These are phyloP conservation scores for Anolis apletophallus DNA, from an alignment of 2,797 vertebrate genomes.

Conservation along the genomic window DNA sequence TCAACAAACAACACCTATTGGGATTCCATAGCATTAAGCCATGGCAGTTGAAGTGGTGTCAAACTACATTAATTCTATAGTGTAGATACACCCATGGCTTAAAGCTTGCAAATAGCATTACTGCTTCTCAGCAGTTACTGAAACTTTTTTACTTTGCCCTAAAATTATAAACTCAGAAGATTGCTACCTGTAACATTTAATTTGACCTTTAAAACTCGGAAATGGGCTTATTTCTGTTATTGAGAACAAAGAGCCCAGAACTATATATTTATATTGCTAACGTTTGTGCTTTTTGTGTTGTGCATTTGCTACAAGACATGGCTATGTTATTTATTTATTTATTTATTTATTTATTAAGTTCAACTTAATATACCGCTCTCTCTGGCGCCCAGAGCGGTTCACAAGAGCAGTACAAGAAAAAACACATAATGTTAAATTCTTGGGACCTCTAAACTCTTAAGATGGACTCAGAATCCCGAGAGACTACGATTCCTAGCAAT, in stretches of 20 bases:
- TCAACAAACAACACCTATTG: too few species aligned
- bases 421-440: too few species aligned
- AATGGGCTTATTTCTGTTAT: not conserved
- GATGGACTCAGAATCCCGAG: not conserved
- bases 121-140: not conserved
- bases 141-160: not conserved
- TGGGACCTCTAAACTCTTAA: not conserved
- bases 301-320: not conserved
- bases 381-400: too few species aligned
- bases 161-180: not conserved
- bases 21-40: too few species aligned
- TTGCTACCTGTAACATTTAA: not conserved
- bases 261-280: not conserved
- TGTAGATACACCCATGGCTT: too few species aligned
- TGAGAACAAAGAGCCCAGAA: not conserved
- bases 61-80: too few species aligned
- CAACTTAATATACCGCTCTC: too few species aligned
- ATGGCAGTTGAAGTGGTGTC: too few species aligned
- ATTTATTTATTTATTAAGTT: too few species aligned
- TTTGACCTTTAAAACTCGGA: not conserved
- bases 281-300: not conserved
- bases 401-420: too few species aligned
- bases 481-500: not conserved
- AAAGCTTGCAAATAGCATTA: not conserved
- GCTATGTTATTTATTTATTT: too few species aligned